Base-by-base conservation (phyloP, 2,113 vertebrate species). In the Gallinago jamesoni region DNA sequence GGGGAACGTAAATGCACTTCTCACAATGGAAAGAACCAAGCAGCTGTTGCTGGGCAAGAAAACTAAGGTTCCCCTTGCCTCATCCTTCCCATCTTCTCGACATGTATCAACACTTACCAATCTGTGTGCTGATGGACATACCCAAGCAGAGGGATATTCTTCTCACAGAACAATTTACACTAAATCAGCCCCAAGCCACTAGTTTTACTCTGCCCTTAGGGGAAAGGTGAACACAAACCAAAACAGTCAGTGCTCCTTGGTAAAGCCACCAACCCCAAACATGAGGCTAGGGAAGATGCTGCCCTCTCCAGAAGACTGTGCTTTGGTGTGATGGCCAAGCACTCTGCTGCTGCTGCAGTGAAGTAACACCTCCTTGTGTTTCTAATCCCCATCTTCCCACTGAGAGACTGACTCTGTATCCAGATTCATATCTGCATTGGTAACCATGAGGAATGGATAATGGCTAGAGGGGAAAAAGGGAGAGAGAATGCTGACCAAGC, bases 301-400 rank as follows among this genome's bases (percentile, higher is more conserved):
- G 70, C 41, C 52, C 37, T 75, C 57, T 60, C 56, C n/a, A 81
- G 31, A 77, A 10, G 60, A 50, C 19, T 19, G 4, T 31, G 24
- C 60, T 84, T 80, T 59, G 60, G 60, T 23, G 28, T 5, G 31
- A 73, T 1, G 3, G 50, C 18, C 39, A 47, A 67, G 52, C 30
- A 39, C 37, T 16, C 53, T 28, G 39, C 31, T 70, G 39, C 31
- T 70, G 41, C 70, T 60, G 59, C 76, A 66, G 27, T 12, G 47
- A 83, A 45, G 43, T 12, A 74, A 52, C 22, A 39, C 21, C 64
- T 53, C n/a, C 0, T 0, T 28, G 59, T 28, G 23, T 4, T 64
- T 24, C 39, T 43, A 39, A 50, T 6, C 11, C 14, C 7, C 39
- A 56, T 22, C 13, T 56, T 69, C 55, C 84, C 31, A 22, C 47